Base-by-base conservation (phyloP, 2,797 vertebrate genomes). In the Dallia pectoralis region DNA sequence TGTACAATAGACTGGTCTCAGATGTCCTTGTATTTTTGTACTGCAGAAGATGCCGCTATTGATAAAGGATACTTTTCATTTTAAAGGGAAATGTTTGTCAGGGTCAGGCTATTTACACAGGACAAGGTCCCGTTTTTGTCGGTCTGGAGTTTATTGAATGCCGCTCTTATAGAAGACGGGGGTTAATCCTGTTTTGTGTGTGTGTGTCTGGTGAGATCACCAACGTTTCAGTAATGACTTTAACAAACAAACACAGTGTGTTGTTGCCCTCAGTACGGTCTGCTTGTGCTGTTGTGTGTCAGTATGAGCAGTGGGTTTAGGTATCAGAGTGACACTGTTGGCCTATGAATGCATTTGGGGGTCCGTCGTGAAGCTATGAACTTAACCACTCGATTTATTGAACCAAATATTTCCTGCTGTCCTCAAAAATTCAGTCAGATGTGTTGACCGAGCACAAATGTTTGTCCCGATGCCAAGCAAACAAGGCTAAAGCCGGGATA, bases 1-100 rank as follows among this genome's bases (percentile, higher is more conserved):
- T 22, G 78, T 75, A 79, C 79, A 83, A 85, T 82, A 53, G 68
- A 78, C 78, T 73, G 82, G 81, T 82, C 67, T 75, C 32, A 63
- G 70, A 62, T 65, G 67, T 29, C 59, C 66, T 40, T 83, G 81
- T 84, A 79, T 83, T 88, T 82, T 87, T 89, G 49, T 87, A 83
- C 66, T 82, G 73, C 71, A 70, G 36, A 76, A 22, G 59, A 85
- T 32, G 62, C 71, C 29, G 78, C 76, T 78, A 82, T 19, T 78
- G 67, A 70, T 71, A 79, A 77, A 84, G 75, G 78, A 77, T 79
- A 80, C 19, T 19, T 44, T 85, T 81, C 83, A 79, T 62, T 32
- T 82, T 72, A 88, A 92, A 92, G 84, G 88, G 89, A 92, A 86
- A 78, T 33, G 27, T 82, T 85, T 80, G 36, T 72, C 74, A 61